Percentiles rank a stretch among this genome's conserved stretches.
phyloP scores from a whole-genome alignment of 2,888 invertebrate genomes.

The Macrophya alboannulata region DNA sequence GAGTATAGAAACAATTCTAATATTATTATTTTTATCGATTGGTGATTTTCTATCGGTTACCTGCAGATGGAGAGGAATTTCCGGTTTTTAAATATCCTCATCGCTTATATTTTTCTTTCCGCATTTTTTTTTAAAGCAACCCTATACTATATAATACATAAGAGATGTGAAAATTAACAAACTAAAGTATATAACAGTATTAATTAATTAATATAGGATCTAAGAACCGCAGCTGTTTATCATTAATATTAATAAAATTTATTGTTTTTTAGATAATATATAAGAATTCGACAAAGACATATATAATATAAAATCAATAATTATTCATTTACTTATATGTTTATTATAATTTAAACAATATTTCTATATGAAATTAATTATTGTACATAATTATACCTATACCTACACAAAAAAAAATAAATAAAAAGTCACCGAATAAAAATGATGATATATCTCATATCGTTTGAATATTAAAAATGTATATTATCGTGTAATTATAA shows the following conservation, averaged over 20 bases:
- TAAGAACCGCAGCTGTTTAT: conserved; percentile 3
- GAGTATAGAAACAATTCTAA: conserved; percentile 31
- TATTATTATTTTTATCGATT: conserved; percentile 5
- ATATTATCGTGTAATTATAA: conserved; percentile 18
- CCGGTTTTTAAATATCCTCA: background rate
- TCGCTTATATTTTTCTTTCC: background rate
- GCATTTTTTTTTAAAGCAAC: background rate
- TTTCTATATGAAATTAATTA: background rate
- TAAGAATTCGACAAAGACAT: background rate
- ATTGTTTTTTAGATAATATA: background rate
- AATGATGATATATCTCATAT: background rate
- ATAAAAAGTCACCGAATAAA: background rate
- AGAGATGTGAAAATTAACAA: background rate
- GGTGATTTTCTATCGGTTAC: conserved; percentile 19
- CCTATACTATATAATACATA: background rate
- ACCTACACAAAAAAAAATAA: background rate
- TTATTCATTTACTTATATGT: background rate
- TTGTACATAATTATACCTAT: background rate
- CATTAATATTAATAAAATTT: background rate
- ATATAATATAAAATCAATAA: background rate
- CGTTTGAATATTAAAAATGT: background rate
- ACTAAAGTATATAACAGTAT: conserved; percentile 7
- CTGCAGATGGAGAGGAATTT: background rate
- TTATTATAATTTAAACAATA: background rate
- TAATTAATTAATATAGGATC: background rate